A percentile compares a stretch with the other conserved stretches of the same genome.
Evolutionary conservation across 2,888 invertebrate species (phyloP).

Genomic region (Ectemnius lituratus): DNA sequence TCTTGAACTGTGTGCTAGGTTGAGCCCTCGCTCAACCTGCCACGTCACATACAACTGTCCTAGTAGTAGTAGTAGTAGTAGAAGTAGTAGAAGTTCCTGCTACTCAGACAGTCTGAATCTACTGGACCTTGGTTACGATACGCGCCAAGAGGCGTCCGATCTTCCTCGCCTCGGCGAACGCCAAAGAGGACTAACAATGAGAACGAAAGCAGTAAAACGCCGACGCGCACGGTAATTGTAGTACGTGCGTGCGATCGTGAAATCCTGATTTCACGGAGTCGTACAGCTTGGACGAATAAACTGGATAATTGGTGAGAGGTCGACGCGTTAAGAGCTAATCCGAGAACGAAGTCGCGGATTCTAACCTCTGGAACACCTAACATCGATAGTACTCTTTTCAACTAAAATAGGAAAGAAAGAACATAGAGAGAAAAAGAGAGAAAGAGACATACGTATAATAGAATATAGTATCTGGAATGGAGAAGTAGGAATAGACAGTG

Average conservation of each 20-base stretch:
- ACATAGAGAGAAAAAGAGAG: too few relatives aligned
- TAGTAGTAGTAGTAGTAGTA: background rate
- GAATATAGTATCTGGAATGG: too few relatives aligned
- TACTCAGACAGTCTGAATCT: too few relatives aligned
- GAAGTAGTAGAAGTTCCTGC: too few relatives aligned
- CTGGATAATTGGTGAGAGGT: constrained; percentile 61
- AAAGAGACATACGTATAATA: too few relatives aligned
- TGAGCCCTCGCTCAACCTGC: constrained; percentile 41
- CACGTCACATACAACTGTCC: background rate
- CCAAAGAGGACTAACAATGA: background rate
- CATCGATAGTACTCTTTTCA: constrained; percentile 46
- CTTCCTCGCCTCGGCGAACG: constrained; percentile 17
- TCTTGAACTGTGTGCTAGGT: constrained; percentile 43
- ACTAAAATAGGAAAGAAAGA: background rate
- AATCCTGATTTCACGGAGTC: constrained; percentile 65
- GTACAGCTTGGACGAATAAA: constrained; percentile 65
- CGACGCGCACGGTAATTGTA: constrained; percentile 33
- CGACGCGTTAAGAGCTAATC: constrained; percentile 35
- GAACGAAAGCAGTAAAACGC: constrained; percentile 19
- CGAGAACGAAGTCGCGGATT: constrained; percentile 16
- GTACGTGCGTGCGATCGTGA: constrained; percentile 52
- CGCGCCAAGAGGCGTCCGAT: background rate
- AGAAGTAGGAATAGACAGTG: background rate
- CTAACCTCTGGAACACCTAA: constrained; percentile 24
- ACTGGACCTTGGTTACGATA: background rate